Base-by-base conservation (phyloP, 2,797 vertebrate genomes). In the Sphenopsis melanotis region DNA sequence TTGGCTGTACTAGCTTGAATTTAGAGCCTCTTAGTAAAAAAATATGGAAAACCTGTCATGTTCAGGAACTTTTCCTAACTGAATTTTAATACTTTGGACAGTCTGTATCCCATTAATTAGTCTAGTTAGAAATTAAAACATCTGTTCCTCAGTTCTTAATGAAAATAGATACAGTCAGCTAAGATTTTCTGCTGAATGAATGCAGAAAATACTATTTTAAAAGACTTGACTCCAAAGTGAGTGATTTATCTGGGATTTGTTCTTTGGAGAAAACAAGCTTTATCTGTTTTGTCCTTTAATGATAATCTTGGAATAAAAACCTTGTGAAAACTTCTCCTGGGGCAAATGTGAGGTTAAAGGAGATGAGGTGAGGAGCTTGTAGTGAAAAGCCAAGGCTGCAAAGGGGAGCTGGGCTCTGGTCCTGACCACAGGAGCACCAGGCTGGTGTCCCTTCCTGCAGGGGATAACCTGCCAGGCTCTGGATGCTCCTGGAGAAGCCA, bases 41-140 rank as follows among this genome's bases (percentile, higher is more conserved):
- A n/a, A 72, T 10, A 66, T 2, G 41, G 63, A 79, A 91, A 96
- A 66, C 32, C 61, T 93, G 83, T 90, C 83, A 80, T 14, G 9
- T 66, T 83, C 79, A 69, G 47, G 71, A 95, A 56, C 90, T 95
- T 93, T 64, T 83, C 65, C 49, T 63, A 53, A 83, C 65, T 81
- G 57, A 84, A 34, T 93, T 90, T 85, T 80, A 95, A 65, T 82
- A 66, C 70, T 94, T 80, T 69, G 76, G 74, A 80, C 56, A 59
- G 36, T 71, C 47, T 89, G 91, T 87, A 83, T 89, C 47, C 57
- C 14, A 37, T 94, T 96, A 97, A 94, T 97, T 96, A 71, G 89
- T 83, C 56, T 91, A 71, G 79, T 71, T 86, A 83, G 44, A 93
- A 77, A 96, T 60, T 10, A 90, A 89, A 89, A 83, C 84, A 89